phyloP scores from a whole-genome alignment of 2,113 vertebrate genomes.

The Plecotus auritus region DNA sequence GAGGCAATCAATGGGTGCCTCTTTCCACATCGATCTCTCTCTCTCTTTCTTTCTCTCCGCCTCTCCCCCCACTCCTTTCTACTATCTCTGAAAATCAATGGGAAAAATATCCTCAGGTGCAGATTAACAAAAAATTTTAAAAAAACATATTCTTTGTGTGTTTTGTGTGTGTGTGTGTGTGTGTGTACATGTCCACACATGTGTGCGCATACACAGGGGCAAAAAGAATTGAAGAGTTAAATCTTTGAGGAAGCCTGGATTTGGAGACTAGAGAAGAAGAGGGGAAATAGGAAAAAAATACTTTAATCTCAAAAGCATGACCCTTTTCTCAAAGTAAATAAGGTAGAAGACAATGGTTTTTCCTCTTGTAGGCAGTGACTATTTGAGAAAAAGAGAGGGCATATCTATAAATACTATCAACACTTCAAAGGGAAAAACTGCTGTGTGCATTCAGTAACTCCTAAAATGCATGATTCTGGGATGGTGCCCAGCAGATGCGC shows the following conservation, averaged over 20 bases:
- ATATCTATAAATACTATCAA: neutral
- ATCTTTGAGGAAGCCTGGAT: slow-evolving; percentile 45
- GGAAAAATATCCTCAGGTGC: too few relatives aligned
- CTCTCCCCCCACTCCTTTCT: too few relatives aligned
- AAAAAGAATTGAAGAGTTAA: slow-evolving; percentile 50
- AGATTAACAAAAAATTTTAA: too few relatives aligned
- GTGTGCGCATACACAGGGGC: too few relatives aligned
- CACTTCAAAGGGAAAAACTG: neutral
- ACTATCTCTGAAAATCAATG: too few relatives aligned
- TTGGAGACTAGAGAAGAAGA: neutral
- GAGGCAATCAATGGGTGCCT: too few relatives aligned
- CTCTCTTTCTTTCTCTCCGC: too few relatives aligned
- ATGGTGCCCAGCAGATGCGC: neutral
- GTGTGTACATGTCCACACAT: too few relatives aligned
- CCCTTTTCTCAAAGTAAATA: neutral
- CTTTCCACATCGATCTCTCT: too few relatives aligned
- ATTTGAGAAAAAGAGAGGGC: neutral
- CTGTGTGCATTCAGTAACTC: neutral
- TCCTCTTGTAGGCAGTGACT: neutral
- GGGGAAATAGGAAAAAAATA: neutral
- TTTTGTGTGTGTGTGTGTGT: fast-evolving
- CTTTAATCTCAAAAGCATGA: neutral
- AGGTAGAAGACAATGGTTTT: neutral
- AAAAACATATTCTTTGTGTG: too few relatives aligned
- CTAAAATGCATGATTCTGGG: neutral